Base-by-base conservation (phyloP, 2,888 invertebrate species). In the Agonopterix alstromeriana region DNA sequence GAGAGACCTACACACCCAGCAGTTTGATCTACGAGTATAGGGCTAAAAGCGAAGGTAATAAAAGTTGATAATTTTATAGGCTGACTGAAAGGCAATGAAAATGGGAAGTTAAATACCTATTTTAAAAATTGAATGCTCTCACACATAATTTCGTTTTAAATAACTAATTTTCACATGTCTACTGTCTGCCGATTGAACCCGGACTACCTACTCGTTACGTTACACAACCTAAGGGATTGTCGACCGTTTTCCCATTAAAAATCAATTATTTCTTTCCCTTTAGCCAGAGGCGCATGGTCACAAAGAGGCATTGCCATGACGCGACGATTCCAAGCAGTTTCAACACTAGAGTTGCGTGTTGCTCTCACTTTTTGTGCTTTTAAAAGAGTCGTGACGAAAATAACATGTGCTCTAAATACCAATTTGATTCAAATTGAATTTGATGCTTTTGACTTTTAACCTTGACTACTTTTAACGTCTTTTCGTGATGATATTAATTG, bases 251-350 rank as follows among this genome's bases (percentile, higher is more conserved):
- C 53, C 54, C 66, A 70, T 74, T 67, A 67, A 73, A 70, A 73
- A 70, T 61, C 70, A 66, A 72, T 73, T 73, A 74, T 63, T 58
- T 60, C 52, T 57, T 57, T 63, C 59, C 58, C 62, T 58, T 56
- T 53, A 52, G 48, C 54, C 54, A 43, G 48, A 51, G 56, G 55
- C 57, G 50, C 53, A 49, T 48, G 56, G 49, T 51, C 54, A 57
- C 53, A 60, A 62, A 61, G 61, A 53, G 48, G 52, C 41, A 7
- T 43, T 14, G 44, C 12, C 42, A 48, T 53, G 46, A 51, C 38
- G 38, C 52, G 46, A 51, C 38, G 38, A n/a, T 38, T 38, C 49
- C 50, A 50, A 49, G 27, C 38, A n/a, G 38, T 38, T 38, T 50
- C 50, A 50, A 48, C 47, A 52, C 47, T 48, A 7, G 55, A 48